Percentiles rank a stretch among this genome's conserved stretches.
Conservation (phyloP, 2,113 vertebrate genomes). For the Madoqua kirkii region DNA sequence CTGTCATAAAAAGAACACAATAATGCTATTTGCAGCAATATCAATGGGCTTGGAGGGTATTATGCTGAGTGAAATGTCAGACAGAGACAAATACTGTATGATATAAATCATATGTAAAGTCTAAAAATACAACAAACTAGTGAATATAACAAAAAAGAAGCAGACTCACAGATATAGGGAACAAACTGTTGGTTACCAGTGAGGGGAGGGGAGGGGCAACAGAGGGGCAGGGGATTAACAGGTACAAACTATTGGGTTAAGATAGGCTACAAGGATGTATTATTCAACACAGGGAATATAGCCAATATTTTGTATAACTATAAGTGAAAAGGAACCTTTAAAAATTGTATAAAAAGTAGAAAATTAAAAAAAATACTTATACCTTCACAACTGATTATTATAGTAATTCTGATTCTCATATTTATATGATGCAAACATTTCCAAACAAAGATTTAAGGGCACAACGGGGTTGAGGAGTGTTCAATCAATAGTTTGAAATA, state of each 20-base stretch:
- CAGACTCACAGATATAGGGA: neutral
- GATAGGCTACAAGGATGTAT: neutral
- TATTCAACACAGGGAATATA: neutral
- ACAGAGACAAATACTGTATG: neutral
- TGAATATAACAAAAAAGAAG: neutral
- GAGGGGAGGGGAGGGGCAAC: neutral
- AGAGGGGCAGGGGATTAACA: neutral
- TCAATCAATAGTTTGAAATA: neutral
- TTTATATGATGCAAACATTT: neutral
- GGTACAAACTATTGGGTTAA: neutral
- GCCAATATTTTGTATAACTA: neutral
- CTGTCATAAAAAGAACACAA: neutral
- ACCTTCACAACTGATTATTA: neutral
- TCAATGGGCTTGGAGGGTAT: neutral
- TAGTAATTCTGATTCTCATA: neutral
- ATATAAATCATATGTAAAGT: neutral
- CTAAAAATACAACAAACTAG: neutral
- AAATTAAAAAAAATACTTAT: neutral
- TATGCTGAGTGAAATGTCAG: neutral
- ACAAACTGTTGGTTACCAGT: neutral
- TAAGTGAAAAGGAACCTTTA: neutral
- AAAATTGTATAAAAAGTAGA: neutral
- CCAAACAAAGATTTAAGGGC: neutral
- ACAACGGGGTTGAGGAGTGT: rapidly evolving
- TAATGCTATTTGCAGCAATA: neutral